Base-by-base conservation (phyloP, 2,113 vertebrate species). In the Tetrao urogallus region DNA sequence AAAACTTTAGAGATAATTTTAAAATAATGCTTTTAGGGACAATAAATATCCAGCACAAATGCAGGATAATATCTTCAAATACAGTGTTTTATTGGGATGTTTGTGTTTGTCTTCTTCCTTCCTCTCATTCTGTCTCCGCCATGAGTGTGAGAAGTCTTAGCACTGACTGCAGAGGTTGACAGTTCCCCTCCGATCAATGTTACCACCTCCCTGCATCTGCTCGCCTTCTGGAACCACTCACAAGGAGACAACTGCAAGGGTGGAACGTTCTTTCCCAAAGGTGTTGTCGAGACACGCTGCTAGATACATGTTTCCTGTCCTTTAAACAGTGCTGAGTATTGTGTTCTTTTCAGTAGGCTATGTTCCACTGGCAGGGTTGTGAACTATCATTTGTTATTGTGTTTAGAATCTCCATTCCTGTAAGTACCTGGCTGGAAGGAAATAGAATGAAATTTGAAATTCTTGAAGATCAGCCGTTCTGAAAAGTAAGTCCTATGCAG, bases 221-320 rank as follows among this genome's bases (percentile, higher is more conserved):
- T 84, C 0, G 1, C 52, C 91, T 90, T 92, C 73, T 93, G 88
- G 88, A 91, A 76, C 92, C 61, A 36, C 65, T 94, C 86, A 60
- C 15, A 89, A 86, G 92, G 86, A 93, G 72, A 80, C 67, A 92
- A 64, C 79, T 75, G 74, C 57, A 24, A 8, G 25, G 73, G 56
- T 81, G 76, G 71, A n/a, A 91, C 71, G 21, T 20, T 88, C 80
- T 93, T 92, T 78, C 45, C 86, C 84, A 87, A 66, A 96, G 87
- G 82, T 42, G 83, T 80, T 63, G 8, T 88, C n/a, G 75, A 88
- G 64, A 77, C 86, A 69, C 2, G 8, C 77, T 88, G 47, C 86
- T 86, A 79, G 90, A 87, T 91, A 76, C 77, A 72, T 25, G 42
- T 83, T 95, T 96, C 94, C 81, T 94, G 76, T 89, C 66, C 92